Conservation (phyloP, 2,888 invertebrate genomes). For the Drosophila formosana region DNA sequence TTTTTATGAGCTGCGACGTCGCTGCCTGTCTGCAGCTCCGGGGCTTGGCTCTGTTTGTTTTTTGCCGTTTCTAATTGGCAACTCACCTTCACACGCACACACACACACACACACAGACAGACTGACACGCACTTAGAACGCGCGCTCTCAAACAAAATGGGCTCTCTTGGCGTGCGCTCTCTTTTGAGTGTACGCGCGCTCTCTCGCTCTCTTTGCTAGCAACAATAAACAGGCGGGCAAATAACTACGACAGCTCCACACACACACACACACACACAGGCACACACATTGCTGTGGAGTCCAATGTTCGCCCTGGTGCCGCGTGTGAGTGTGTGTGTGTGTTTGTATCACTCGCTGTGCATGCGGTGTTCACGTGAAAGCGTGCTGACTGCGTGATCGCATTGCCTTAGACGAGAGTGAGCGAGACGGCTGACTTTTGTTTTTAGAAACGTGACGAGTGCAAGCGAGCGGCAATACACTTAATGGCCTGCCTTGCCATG, state of each 20-base stretch:
- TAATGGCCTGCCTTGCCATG: slow-evolving; percentile 60
- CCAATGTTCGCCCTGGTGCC: slow-evolving; percentile 63
- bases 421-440: slow-evolving; percentile 82
- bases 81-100: slow-evolving; percentile 62
- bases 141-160: slow-evolving; percentile 50
- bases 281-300: slow-evolving; percentile 58
- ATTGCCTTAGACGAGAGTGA: slow-evolving; percentile 73
- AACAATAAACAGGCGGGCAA: slow-evolving; percentile 42
- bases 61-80: slow-evolving; percentile 58
- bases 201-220: slow-evolving; percentile 38
- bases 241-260: slow-evolving; percentile 35
- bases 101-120: slow-evolving; percentile 8
- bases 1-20: slow-evolving; percentile 44
- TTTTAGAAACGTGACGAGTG: slow-evolving; percentile 82
- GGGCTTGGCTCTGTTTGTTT: slow-evolving; percentile 67
- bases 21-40: slow-evolving; percentile 33
- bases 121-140: slow-evolving; percentile 3
- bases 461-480: slow-evolving; percentile 69
- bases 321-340: slow-evolving; percentile 29
- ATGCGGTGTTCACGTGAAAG: slow-evolving; percentile 93
- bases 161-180: slow-evolving; percentile 34
- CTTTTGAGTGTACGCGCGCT: slow-evolving; percentile 5
- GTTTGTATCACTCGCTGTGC: slow-evolving; percentile 75
- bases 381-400: slow-evolving; percentile 85
- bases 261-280: neutral